Percentiles rank a stretch among this genome's conserved stretches.
These are phyloP conservation scores for Oikopleura vanhoeffeni DNA, from an alignment of 23 tunicate species.

Conservation along the genomic window DNA sequence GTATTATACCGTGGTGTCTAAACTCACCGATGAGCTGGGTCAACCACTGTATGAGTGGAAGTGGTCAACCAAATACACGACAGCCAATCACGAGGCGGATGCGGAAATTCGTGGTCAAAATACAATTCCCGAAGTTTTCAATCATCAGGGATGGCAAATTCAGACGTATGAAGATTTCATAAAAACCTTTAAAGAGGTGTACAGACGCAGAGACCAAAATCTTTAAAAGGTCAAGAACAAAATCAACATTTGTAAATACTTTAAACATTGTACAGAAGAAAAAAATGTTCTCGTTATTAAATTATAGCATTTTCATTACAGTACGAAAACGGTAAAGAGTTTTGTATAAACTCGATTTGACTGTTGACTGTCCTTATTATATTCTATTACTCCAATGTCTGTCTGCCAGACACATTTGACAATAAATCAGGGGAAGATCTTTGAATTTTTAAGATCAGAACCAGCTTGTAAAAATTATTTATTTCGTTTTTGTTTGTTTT, in stretches of 20 bases:
- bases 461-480: no score
- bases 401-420: no score
- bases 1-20: neutral
- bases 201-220: neutral
- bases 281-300: no score
- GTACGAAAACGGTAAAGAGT: no score
- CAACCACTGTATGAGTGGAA: slow-evolving; percentile 13
- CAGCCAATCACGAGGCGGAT: neutral
- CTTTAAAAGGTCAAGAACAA: neutral
- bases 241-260: neutral
- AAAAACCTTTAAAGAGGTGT: neutral
- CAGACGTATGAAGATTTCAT: neutral
- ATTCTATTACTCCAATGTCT: no score
- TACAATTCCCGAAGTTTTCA: neutral
- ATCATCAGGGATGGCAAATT: neutral
- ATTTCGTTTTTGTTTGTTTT: no score
- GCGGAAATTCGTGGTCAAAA: neutral
- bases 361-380: no score
- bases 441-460: no score
- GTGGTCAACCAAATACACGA: neutral
- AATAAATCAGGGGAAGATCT: no score
- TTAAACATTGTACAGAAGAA: no score
- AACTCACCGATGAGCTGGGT: neutral
- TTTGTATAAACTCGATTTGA: no score
- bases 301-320: no score